Evolutionary conservation across 2,113 vertebrate genomes (phyloP).

Genomic region (Apeltes quadracus): DNA sequence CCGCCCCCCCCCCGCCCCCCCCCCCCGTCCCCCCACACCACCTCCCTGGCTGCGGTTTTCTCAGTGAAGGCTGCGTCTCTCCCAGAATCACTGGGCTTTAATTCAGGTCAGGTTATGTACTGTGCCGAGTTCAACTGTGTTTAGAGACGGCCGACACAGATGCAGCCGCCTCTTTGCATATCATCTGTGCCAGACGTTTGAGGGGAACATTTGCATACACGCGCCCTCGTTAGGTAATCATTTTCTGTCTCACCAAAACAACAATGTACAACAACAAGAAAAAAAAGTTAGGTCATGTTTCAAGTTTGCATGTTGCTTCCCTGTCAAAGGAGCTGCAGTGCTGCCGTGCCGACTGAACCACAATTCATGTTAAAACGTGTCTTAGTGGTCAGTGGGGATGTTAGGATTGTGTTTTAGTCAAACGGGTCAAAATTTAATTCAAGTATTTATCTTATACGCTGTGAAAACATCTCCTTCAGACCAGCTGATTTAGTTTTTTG

Average conservation of each 20-base stretch:
- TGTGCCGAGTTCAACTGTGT: constrained; percentile 69
- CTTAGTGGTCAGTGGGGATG: background rate
- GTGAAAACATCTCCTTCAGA: background rate
- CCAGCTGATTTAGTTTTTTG: background rate
- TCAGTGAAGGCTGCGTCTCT: constrained; percentile 71
- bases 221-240: constrained; percentile 7
- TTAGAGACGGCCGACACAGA: constrained; percentile 53
- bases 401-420: background rate
- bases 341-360: constrained; percentile 2
- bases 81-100: constrained; percentile 65
- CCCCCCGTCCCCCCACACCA: constrained; percentile 61
- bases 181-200: constrained; percentile 44
- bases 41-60: constrained; percentile 53
- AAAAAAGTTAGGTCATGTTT: too few species aligned
- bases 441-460: background rate
- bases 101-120: constrained; percentile 79
- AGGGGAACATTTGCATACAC: constrained; percentile 37
- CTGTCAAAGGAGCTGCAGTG: constrained; percentile 4
- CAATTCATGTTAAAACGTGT: background rate
- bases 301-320: too few species aligned
- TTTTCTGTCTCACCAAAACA: constrained; percentile 10
- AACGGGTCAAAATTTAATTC: background rate
- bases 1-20: constrained; percentile 56
- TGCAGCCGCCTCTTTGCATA: constrained; percentile 61
- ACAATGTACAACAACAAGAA: background rate